These are phyloP conservation scores for Leptodactylus fallax DNA, from an alignment of 2,797 vertebrate species.

Conservation along the genomic window DNA sequence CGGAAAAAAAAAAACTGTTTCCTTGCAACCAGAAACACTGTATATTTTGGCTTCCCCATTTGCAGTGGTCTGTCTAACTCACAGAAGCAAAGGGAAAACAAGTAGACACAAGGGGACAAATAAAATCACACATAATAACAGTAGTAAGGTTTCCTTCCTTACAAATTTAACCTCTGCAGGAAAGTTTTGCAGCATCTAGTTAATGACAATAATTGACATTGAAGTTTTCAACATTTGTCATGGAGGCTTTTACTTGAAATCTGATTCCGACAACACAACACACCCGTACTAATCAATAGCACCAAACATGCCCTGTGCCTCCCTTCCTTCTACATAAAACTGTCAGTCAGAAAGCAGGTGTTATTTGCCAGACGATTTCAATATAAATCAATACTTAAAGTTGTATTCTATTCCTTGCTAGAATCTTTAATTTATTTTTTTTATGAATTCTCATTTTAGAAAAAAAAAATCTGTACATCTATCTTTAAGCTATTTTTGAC, in stretches of 20 bases:
- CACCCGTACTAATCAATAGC: neutral
- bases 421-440: neutral
- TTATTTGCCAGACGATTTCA: neutral
- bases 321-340: neutral
- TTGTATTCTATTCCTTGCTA: neutral
- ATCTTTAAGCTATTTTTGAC: no score
- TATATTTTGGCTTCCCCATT: no score
- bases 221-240: neutral
- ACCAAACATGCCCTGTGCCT: neutral
- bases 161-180: neutral
- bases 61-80: no score
- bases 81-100: no score
- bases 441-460: neutral
- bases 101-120: no score
- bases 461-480: neutral
- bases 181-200: neutral
- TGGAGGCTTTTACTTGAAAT: neutral
- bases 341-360: neutral
- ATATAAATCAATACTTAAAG: neutral
- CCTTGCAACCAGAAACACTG: no score
- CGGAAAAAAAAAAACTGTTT: no score
- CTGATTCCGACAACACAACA: neutral
- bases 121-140: no score
- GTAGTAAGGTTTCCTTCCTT: no score
- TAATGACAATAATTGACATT: neutral